Percentiles rank a stretch among this genome's conserved stretches.
phyloP scores from a whole-genome alignment of 2,113 vertebrate species.

The Sula dactylatra region DNA sequence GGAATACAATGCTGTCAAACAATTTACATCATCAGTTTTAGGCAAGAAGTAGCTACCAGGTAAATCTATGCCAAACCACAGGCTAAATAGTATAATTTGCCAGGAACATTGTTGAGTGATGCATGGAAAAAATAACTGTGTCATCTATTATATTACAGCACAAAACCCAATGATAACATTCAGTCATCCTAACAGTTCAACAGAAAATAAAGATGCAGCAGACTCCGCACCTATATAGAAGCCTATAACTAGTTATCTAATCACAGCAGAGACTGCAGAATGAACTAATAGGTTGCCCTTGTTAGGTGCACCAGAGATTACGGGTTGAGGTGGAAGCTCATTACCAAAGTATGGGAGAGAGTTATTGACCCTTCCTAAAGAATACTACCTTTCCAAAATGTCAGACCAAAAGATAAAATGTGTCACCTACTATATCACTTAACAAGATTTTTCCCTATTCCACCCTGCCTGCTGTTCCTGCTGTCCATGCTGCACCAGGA shows the following conservation, averaged over 20 bases:
- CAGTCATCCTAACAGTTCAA: background rate
- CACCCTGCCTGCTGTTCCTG: background rate
- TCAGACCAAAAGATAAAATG: background rate
- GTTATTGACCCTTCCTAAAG: background rate
- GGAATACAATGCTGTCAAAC: background rate
- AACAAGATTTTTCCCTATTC: background rate
- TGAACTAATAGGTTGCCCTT: background rate
- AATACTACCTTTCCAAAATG: background rate
- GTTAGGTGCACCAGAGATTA: background rate
- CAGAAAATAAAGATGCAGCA: background rate
- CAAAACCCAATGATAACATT: background rate
- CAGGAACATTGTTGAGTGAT: background rate
- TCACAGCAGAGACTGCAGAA: background rate
- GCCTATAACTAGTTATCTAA: background rate
- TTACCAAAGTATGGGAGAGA: background rate
- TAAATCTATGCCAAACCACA: background rate
- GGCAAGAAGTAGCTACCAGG: background rate
- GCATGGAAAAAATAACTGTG: background rate
- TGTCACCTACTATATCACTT: background rate
- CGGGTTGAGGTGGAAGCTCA: background rate
- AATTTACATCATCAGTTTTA: background rate
- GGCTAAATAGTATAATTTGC: background rate
- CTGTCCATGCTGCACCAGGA: background rate
- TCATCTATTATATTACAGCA: background rate
- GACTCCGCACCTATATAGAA: background rate